phyloP scores from a whole-genome alignment of 2,888 invertebrate species.

The Lymantria monacha region DNA sequence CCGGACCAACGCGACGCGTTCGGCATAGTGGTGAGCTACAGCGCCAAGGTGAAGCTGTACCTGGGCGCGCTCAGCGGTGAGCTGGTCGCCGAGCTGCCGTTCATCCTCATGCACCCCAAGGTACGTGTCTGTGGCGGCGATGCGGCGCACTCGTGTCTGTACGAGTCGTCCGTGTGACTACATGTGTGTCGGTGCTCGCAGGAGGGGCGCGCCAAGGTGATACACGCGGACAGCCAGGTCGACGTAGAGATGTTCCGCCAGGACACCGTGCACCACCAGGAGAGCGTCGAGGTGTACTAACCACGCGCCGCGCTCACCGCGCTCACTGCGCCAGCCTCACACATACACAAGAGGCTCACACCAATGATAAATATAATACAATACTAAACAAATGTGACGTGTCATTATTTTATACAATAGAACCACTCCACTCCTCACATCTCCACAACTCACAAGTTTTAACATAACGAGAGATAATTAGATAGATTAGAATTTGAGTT shows the following conservation, averaged over 20 bases:
- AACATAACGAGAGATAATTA: too few relatives aligned
- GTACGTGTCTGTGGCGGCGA: conserved; percentile 55
- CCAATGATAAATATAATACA: background rate
- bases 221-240: conserved; percentile 87
- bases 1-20: conserved; percentile 95
- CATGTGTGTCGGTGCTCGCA: conserved; percentile 22
- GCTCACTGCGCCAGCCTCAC: background rate
- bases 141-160: conserved; percentile 2
- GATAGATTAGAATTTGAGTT: too few relatives aligned
- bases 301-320: background rate
- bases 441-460: too few relatives aligned
- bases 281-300: conserved; percentile 78
- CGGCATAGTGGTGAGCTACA: conserved; percentile 97
- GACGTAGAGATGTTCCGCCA: conserved; percentile 88
- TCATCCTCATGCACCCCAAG: conserved; percentile 96
- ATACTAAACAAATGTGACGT: background rate
- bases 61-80: conserved; percentile 96
- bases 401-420: too few relatives aligned
- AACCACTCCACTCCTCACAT: too few relatives aligned
- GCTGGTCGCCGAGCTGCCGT: conserved; percentile 94
- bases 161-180: conserved; percentile 9
- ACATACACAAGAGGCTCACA: too few relatives aligned
- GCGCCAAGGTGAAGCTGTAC: conserved; percentile 96
- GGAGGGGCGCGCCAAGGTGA: conserved; percentile 79
- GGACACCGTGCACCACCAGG: conserved; percentile 84